These are phyloP conservation scores for Trachelus iudaicus DNA, from an alignment of 2,888 invertebrate genomes.

Conservation along the genomic window DNA sequence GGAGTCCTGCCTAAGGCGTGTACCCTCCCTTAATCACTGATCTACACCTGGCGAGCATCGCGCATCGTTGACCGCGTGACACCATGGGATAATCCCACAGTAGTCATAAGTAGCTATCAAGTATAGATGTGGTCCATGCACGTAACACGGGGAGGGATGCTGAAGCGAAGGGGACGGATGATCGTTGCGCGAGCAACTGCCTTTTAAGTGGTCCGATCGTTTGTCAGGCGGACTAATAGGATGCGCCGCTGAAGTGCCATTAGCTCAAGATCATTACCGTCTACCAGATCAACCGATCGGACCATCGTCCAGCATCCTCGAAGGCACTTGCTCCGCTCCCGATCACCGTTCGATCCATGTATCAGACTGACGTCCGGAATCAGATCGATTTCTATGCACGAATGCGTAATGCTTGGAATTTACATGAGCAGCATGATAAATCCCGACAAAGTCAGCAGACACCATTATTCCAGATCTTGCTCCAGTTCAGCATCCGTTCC, in stretches of 20 bases:
- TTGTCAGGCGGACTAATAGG: constrained; percentile 31
- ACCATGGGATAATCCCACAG: neutral
- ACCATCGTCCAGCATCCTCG: neutral
- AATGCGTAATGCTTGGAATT: neutral
- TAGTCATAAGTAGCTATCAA: neutral
- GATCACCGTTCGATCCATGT: no score
- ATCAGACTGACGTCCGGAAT: no score
- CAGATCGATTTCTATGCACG: no score
- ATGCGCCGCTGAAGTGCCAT: constrained; percentile 7
- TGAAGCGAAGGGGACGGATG: constrained; percentile 15
- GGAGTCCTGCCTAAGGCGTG: neutral
- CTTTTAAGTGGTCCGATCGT: constrained; percentile 42
- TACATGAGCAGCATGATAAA: neutral
- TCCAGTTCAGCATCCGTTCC: neutral
- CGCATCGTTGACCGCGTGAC: constrained; percentile 30
- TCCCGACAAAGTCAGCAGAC: neutral
- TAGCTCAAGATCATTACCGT: neutral
- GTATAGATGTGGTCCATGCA: neutral
- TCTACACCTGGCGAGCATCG: constrained; percentile 1
- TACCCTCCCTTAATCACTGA: neutral
- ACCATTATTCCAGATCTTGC: neutral
- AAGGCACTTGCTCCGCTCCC: neutral
- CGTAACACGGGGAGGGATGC: neutral
- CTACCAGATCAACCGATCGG: neutral
- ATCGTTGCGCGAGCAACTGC: constrained; percentile 43